Percentiles rank a stretch among this genome's conserved stretches.
These are phyloP conservation scores for Chironomus tepperi DNA, from an alignment of 1,140 invertebrate species.

Conservation along the genomic window DNA sequence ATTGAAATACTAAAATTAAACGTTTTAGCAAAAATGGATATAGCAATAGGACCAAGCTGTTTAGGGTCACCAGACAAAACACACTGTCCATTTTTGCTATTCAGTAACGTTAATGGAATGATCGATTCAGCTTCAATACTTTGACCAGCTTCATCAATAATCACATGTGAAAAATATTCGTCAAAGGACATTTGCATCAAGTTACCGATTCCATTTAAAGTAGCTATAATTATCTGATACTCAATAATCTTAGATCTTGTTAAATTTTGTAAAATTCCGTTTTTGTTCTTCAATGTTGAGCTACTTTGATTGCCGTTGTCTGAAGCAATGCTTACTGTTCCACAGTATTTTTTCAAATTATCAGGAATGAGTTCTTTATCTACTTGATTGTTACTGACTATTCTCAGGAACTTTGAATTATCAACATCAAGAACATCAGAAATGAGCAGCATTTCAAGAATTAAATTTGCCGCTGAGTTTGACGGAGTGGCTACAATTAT, in stretches of 20 bases:
- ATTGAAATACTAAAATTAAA: constrained; percentile 63
- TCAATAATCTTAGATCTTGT: constrained; percentile 51
- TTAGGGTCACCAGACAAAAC: constrained; percentile 84
- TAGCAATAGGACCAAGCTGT: constrained; percentile 79
- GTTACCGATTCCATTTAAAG: constrained; percentile 62
- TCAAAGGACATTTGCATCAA: constrained; percentile 58
- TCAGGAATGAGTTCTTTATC: constrained; percentile 51
- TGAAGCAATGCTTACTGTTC: constrained; percentile 47
- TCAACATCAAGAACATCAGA: constrained; percentile 47
- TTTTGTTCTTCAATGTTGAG: not conserved
- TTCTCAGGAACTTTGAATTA: constrained; percentile 51
- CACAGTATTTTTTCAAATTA: constrained; percentile 59
- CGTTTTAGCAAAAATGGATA: constrained; percentile 50
- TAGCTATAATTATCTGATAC: constrained; percentile 72
- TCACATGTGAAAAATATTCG: constrained; percentile 77
- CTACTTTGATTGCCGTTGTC: constrained; percentile 35
- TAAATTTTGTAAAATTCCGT: constrained; percentile 35
- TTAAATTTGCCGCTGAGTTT: constrained; percentile 78
- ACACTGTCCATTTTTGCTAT: constrained; percentile 52
- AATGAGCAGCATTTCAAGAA: constrained; percentile 56
- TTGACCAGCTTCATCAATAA: constrained; percentile 69
- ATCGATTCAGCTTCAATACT: constrained; percentile 81
- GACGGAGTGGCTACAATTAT: constrained; percentile 78
- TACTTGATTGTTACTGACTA: constrained; percentile 56
- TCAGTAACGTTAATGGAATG: constrained; percentile 53